Conservation (phyloP, 35 echinoderm and acorn worm genomes). For the Anneissia japonica region DNA sequence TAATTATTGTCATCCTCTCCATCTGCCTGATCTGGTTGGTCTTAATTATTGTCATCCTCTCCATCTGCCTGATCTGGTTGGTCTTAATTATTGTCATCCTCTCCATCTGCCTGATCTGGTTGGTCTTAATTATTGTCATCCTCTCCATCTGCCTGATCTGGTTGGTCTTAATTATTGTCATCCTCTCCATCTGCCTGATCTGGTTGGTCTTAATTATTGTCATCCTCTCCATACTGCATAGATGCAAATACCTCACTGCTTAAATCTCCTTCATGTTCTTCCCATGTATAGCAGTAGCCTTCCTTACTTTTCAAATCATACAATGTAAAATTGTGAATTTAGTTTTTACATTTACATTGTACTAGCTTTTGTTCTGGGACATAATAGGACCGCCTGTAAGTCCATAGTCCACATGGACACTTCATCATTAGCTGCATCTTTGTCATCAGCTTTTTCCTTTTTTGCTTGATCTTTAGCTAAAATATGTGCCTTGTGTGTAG, state of each 20-base stretch:
- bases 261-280: slow-evolving; percentile 14
- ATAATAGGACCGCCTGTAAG: slow-evolving; percentile 22
- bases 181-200: too few species aligned
- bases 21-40: too few species aligned
- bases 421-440: not conserved
- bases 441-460: not conserved
- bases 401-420: slow-evolving; percentile 16
- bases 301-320: slow-evolving; percentile 19
- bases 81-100: too few species aligned
- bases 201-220: too few species aligned
- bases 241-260: slow-evolving; percentile 17
- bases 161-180: too few species aligned
- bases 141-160: too few species aligned
- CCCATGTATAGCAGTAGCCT: slow-evolving; percentile 18
- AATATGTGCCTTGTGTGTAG: not conserved
- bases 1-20: too few species aligned
- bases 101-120: too few species aligned
- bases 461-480: not conserved
- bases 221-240: slow-evolving; percentile 19
- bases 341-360: slow-evolving; percentile 25
- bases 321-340: slow-evolving; percentile 31
- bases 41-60: too few species aligned
- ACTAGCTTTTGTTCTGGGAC: slow-evolving; percentile 29
- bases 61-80: too few species aligned
- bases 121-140: too few species aligned